phyloP scores from a whole-genome alignment of 2,797 vertebrate genomes.

The Cuniculus paca region DNA sequence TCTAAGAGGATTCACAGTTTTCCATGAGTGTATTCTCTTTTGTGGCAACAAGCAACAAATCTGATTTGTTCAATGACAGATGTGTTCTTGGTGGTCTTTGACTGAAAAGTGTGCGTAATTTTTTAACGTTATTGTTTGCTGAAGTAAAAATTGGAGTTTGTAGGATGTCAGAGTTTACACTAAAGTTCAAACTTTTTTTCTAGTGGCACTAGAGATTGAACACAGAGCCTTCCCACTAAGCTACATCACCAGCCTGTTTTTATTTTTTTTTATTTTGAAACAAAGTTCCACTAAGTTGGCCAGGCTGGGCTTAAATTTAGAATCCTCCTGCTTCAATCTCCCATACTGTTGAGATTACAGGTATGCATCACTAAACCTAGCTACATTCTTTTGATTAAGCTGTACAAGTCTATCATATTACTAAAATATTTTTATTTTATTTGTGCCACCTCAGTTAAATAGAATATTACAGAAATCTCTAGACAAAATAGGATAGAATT shows the following conservation, averaged over 20 bases:
- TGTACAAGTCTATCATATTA: neutral
- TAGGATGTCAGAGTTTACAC: neutral
- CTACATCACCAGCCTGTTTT: neutral
- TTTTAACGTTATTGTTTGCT: neutral
- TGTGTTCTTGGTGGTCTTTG: neutral
- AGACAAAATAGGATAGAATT: conserved; percentile 15
- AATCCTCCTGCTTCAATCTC: neutral
- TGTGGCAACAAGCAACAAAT: neutral
- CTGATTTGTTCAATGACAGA: neutral
- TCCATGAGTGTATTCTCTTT: neutral
- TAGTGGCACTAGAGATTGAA: neutral
- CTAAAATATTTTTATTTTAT: conserved; percentile 1
- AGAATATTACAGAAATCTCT: neutral
- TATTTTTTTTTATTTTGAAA: neutral
- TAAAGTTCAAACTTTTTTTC: neutral
- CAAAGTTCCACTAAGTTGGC: neutral
- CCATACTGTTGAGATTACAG: neutral
- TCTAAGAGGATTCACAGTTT: neutral
- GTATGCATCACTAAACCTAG: neutral
- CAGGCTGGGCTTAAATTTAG: neutral
- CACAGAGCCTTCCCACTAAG: neutral
- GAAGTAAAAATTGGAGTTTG: neutral
- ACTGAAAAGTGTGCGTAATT: neutral
- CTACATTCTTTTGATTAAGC: neutral
- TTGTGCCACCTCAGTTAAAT: neutral